Base-by-base conservation (phyloP, 1,140 invertebrate species). In the Caenorhabditis remanei region DNA sequence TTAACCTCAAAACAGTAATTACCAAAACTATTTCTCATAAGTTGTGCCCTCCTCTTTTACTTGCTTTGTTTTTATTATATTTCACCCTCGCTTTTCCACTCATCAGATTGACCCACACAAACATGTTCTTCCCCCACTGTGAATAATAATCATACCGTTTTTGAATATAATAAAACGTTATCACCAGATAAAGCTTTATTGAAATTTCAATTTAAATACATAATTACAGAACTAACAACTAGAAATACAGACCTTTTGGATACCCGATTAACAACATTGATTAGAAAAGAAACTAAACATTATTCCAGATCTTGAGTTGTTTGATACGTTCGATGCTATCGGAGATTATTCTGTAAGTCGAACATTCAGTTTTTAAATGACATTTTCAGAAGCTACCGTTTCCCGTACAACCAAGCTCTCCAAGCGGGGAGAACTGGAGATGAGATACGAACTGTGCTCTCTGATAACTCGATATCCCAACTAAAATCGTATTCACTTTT, bases 151-250 rank as follows among this genome's bases (percentile, higher is more conserved):
- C 71, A 79, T 79, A 50, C 71, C 46, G 43, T 79, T 41, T 79
- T 50, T 79, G 46, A 79, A 53, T 79, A 79, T 79, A 79, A 79
- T 79, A 79, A 79, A 79, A 79, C 46, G 43, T 79, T 71, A 71
- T 71, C 65, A 46, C 65, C 61, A 32, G 61, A 63, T 21, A 5
- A 21, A n/a, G 11, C 5, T 32, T 11, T 63, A 63, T 63, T 32
- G 11, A 32, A 11, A 21, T 63, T 43, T 4, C 43, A 41, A 46
- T 43, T 71, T n/a, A 71, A 16, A 7, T 43, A 71, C 13, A 43
- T 43, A 71, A 11, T 43, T 71, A 71, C 65, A 71, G 61, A 63
- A 21, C 61, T 63, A 40, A 9, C 9, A 63, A 21, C 61, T 63
- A 63, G 32, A 32, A 63, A 11, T 53, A 9, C 50, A 63, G n/a